Evolutionary conservation across 2,888 invertebrate genomes (phyloP), one percentile per base, ranked within the genome.

Genomic region (Himalopsyche kuldschensis): DNA sequence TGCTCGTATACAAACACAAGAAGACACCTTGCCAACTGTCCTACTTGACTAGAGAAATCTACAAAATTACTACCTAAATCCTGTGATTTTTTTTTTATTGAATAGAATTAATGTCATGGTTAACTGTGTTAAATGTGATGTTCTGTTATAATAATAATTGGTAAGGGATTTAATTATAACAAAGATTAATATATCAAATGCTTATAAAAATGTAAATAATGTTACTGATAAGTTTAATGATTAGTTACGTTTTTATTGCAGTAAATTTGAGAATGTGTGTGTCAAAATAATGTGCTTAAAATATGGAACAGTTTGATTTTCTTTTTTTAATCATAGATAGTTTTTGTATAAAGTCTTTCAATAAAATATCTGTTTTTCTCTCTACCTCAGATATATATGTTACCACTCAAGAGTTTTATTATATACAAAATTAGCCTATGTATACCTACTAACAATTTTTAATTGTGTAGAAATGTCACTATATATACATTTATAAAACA

Each of bases 191-290:
- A 80, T 80, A 80, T 79, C 79, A 79, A 79, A 82, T 82, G 82
- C 82, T 78, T 82, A 82, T 82, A 82, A 78, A 82, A 82, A 78
- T 81, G 78, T 77, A 79, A 82, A 79, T 79, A 75, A 79, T 82
- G 82, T 79, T 75, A 79, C 24, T 75, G 80, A 46, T 80, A 75
- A 79, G 47, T 76, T 48, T 78, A 78, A 69, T 69, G 30, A 78
- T 79, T 63, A 69, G 69, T 69, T 69, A 69, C 69, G 69, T 41
- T 79, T 63, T 69, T 48, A 69, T 79, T 41, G 24, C 63, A 24
- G 32, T 63, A 31, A 55, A 79, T 32, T 35, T 30, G 79, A 79
- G 79, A 79, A 79, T 79, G 79, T 79, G 79, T 79, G 69, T 63
- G 69, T 79, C 69, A 63, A 79, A 63, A 55, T 63, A 35, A 32